phyloP scores from a whole-genome alignment of 2,888 invertebrate species.

The Lasioglossum marginatum region DNA sequence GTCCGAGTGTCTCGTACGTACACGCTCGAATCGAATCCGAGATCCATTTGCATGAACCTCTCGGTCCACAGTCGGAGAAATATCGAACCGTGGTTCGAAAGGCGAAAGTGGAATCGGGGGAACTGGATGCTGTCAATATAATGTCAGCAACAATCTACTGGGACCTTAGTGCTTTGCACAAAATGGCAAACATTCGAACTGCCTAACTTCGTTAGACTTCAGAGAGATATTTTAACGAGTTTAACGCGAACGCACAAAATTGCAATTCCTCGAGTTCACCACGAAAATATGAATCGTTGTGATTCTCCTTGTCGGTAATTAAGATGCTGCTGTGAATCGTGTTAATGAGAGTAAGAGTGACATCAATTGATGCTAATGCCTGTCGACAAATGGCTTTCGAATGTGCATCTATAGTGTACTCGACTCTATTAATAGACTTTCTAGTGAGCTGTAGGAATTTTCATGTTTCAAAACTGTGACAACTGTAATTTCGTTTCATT shows the following conservation, averaged over 20 bases:
- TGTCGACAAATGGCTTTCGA: not conserved
- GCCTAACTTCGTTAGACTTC: not conserved
- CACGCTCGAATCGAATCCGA: slow-evolving; percentile 42
- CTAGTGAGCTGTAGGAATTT: not conserved
- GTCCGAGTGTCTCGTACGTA: slow-evolving; percentile 27
- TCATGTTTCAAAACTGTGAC: not conserved
- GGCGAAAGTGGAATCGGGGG: slow-evolving; percentile 32
- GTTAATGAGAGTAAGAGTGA: not conserved
- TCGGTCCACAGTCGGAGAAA: not conserved
- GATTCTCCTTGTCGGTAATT: not conserved
- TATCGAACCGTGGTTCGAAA: slow-evolving; percentile 13
- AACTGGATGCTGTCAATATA: not conserved
- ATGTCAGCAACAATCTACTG: not conserved
- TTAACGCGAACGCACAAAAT: not conserved
- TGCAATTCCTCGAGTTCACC: not conserved
- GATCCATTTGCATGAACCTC: slow-evolving; percentile 43
- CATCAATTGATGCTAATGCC: not conserved
- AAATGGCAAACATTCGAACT: slow-evolving; percentile 1
- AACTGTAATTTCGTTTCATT: not conserved
- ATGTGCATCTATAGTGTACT: not conserved
- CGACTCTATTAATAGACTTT: not conserved
- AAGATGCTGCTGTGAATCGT: not conserved
- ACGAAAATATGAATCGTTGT: not conserved
- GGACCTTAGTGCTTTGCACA: not conserved
- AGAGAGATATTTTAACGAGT: not conserved